Conservation (phyloP, 1,140 invertebrate species). For the Drosophila melanica region DNA sequence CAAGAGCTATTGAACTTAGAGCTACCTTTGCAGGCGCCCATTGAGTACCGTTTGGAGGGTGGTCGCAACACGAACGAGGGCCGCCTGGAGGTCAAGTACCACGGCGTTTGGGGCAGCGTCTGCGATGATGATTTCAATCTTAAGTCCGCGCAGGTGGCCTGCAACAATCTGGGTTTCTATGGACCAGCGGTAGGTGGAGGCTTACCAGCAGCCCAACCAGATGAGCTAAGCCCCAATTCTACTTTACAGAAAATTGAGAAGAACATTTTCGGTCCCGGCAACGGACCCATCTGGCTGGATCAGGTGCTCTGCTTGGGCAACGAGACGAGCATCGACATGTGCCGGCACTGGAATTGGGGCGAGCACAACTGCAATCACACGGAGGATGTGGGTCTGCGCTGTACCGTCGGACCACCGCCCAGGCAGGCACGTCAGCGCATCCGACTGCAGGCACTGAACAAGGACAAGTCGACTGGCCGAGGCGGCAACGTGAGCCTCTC, state of each 20-base stretch:
- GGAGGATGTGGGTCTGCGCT: slow-evolving; percentile 90
- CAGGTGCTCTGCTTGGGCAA: slow-evolving; percentile 89
- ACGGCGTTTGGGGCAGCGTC: slow-evolving; percentile 90
- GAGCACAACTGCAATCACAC: slow-evolving; percentile 89
- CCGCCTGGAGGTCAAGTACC: slow-evolving; percentile 88
- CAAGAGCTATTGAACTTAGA: not conserved
- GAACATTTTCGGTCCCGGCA: slow-evolving; percentile 83
- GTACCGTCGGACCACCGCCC: slow-evolving; percentile 59
- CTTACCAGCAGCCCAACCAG: not conserved
- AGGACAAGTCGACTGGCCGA: not conserved
- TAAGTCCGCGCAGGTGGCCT: slow-evolving; percentile 88
- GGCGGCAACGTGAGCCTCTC: slow-evolving; percentile 10
- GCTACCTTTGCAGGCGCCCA: slow-evolving; percentile 67
- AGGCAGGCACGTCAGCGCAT: slow-evolving; percentile 22
- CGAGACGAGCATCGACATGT: slow-evolving; percentile 87
- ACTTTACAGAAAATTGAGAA: slow-evolving; percentile 61
- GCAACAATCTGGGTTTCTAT: slow-evolving; percentile 87
- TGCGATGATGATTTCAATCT: slow-evolving; percentile 91
- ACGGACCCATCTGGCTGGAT: slow-evolving; percentile 90
- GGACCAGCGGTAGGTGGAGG: slow-evolving; percentile 84
- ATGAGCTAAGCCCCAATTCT: not conserved
- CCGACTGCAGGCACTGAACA: slow-evolving; percentile 14
- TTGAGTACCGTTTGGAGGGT: slow-evolving; percentile 87
- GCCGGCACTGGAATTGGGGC: slow-evolving; percentile 88
- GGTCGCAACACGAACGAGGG: slow-evolving; percentile 87